Percentiles rank a stretch among this genome's conserved stretches.
phyloP scores from a whole-genome alignment of 2,113 vertebrate genomes.

The Planiliza haematocheilus region DNA sequence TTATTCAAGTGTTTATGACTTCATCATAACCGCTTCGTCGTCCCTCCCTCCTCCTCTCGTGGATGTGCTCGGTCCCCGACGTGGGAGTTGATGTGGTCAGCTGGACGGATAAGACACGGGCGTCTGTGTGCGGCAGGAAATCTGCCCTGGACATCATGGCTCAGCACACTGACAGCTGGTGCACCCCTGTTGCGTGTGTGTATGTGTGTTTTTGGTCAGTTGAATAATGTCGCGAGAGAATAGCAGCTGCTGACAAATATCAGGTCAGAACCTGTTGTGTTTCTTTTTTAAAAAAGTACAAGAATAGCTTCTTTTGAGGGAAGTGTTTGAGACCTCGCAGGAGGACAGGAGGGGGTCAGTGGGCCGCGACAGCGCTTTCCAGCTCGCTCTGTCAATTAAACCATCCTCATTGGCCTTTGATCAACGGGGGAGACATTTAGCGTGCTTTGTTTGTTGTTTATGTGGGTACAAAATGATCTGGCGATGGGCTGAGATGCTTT shows the following conservation, averaged over 20 bases:
- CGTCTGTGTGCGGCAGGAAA: slow-evolving; percentile 58
- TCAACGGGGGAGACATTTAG: slow-evolving; percentile 59
- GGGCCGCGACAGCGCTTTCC: slow-evolving; percentile 34
- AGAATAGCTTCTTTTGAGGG: slow-evolving; percentile 2
- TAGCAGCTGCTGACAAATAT: slow-evolving; percentile 62
- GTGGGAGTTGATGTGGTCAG: slow-evolving; percentile 64
- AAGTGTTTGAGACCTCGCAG: neutral
- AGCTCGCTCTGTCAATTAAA: slow-evolving; percentile 54
- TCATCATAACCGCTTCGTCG: slow-evolving; percentile 24
- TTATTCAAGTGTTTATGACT: neutral
- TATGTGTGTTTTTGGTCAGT: slow-evolving; percentile 35
- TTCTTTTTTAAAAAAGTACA: slow-evolving; percentile 14
- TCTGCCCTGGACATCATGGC: slow-evolving; percentile 68
- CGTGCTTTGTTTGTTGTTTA: slow-evolving; percentile 45
- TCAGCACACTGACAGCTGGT: slow-evolving; percentile 77
- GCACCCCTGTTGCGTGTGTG: slow-evolving; percentile 45
- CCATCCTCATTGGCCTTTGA: slow-evolving; percentile 53
- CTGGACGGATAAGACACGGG: slow-evolving; percentile 70
- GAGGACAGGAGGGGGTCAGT: neutral
- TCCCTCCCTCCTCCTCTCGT: slow-evolving; percentile 20
- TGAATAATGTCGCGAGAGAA: slow-evolving; percentile 52
- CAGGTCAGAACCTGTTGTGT: slow-evolving; percentile 22
- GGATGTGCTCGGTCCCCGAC: slow-evolving; percentile 30
- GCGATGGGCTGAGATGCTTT: slow-evolving; percentile 56
- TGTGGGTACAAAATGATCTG: slow-evolving; percentile 39